phyloP scores from a whole-genome alignment of 2,888 invertebrate genomes.

The Scrobipalpa atriplicella region DNA sequence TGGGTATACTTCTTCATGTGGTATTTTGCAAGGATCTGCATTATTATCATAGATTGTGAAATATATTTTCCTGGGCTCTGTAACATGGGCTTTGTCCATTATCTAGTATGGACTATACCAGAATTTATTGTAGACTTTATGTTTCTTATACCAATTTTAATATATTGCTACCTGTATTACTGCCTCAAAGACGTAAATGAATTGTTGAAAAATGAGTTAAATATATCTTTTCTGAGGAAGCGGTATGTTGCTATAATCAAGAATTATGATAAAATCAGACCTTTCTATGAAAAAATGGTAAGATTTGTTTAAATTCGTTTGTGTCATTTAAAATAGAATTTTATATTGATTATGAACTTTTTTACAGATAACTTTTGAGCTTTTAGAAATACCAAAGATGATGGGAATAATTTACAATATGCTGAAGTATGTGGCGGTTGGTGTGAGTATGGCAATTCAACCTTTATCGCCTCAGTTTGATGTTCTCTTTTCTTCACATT shows the following conservation, averaged over 20 bases:
- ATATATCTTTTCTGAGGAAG: neutral
- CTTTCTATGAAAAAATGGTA: slow-evolving; percentile 9
- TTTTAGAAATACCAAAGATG: slow-evolving; percentile 8
- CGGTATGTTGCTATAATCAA: slow-evolving; percentile 7
- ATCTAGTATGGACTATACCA: no score
- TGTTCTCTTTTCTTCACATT: no score
- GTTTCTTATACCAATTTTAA: neutral
- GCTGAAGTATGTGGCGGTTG: neutral
- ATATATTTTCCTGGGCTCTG: neutral
- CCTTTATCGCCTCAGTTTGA: no score
- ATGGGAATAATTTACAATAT: neutral
- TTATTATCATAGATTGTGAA: neutral
- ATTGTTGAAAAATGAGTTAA: slow-evolving; percentile 3
- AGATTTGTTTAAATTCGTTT: neutral
- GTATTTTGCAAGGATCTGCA: neutral
- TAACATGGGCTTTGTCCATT: neutral
- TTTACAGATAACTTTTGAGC: neutral
- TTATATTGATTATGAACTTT: neutral
- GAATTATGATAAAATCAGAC: slow-evolving; percentile 25
- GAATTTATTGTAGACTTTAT: no score
- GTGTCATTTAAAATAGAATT: neutral
- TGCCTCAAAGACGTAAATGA: neutral
- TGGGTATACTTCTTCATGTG: neutral
- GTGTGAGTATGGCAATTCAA: neutral
- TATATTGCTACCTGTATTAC: slow-evolving; percentile 9